phyloP scores from a whole-genome alignment of 1,140 invertebrate species.

The Drosophila pseudoananassae region DNA sequence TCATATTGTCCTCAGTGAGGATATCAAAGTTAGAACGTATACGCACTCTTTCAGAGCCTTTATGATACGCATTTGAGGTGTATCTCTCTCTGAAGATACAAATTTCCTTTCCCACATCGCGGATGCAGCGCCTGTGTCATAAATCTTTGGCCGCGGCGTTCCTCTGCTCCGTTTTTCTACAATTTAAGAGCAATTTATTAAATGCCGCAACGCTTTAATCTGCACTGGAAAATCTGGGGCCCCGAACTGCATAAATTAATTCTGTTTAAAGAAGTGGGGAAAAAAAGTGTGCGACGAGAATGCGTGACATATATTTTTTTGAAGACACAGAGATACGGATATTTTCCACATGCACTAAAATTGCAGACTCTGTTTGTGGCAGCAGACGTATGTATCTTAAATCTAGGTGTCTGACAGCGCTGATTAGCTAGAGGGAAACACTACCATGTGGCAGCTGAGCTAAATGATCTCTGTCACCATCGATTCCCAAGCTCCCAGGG shows the following conservation, averaged over 20 bases:
- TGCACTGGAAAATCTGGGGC: slow-evolving; percentile 56
- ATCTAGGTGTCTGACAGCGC: slow-evolving; percentile 51
- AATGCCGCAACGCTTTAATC: slow-evolving; percentile 68
- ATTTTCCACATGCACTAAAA: slow-evolving; percentile 37
- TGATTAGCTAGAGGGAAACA: slow-evolving; percentile 49
- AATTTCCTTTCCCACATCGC: slow-evolving; percentile 17
- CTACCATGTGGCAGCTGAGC: slow-evolving; percentile 43
- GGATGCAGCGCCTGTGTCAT: slow-evolving; percentile 7
- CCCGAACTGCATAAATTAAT: slow-evolving; percentile 78
- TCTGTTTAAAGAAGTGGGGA: slow-evolving; percentile 12
- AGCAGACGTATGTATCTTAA: slow-evolving; percentile 2
- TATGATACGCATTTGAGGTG: slow-evolving; percentile 16
- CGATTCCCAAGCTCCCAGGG: slow-evolving; percentile 22
- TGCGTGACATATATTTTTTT: slow-evolving; percentile 57
- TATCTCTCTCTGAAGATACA: not conserved
- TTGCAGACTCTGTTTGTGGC: slow-evolving; percentile 10
- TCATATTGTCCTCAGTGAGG: not conserved
- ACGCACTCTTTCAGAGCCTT: slow-evolving; percentile 41
- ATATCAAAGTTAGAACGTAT: slow-evolving; percentile 28
- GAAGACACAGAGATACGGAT: slow-evolving; percentile 12
- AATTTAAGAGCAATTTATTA: slow-evolving; percentile 79
- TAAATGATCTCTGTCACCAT: slow-evolving; percentile 39
- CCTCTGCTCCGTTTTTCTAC: slow-evolving; percentile 30
- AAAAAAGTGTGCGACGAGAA: slow-evolving; percentile 36
- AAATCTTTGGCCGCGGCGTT: slow-evolving; percentile 28